Conservation (phyloP, 1,140 invertebrate genomes). For the Leucophenga varia region DNA sequence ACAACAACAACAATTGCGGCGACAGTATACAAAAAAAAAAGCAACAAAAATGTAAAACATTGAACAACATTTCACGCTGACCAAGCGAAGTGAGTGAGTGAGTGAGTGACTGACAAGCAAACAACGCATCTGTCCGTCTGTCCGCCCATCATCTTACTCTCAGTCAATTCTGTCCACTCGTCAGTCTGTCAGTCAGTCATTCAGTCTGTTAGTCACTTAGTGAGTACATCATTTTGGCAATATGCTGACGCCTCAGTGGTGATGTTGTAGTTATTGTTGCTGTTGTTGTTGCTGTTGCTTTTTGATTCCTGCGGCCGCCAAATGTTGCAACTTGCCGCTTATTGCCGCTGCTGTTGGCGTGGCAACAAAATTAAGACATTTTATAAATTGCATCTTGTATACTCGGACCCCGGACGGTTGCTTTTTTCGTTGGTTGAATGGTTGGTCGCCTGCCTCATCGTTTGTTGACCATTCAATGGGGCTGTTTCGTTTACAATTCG, state of each 20-base stretch:
- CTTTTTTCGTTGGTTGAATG: neutral
- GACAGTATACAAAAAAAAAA: constrained; percentile 17
- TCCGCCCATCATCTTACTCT: neutral
- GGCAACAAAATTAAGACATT: constrained; percentile 52
- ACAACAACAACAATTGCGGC: constrained; percentile 24
- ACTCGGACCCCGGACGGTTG: constrained; percentile 11
- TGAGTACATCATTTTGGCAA: too few relatives aligned
- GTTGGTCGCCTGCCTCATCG: constrained; percentile 2
- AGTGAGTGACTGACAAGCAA: neutral
- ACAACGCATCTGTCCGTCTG: neutral
- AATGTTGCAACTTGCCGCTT: too few relatives aligned
- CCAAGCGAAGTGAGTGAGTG: too few relatives aligned
- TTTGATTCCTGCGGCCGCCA: too few relatives aligned
- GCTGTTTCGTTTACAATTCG: constrained; percentile 27
- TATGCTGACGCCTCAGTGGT: constrained; percentile 5
- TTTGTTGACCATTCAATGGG: neutral
- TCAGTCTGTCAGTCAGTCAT: too few relatives aligned
- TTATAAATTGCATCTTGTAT: constrained; percentile 49
- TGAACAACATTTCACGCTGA: constrained; percentile 4
- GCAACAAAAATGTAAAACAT: constrained; percentile 24
- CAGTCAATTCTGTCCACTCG: too few relatives aligned
- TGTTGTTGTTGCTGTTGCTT: constrained; percentile 27
- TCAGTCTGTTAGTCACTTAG: too few relatives aligned
- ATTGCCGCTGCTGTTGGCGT: constrained; percentile 22
- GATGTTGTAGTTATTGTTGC: constrained; percentile 10